Conservation (phyloP, 2,113 vertebrate species). For the Carassius gibelio region DNA sequence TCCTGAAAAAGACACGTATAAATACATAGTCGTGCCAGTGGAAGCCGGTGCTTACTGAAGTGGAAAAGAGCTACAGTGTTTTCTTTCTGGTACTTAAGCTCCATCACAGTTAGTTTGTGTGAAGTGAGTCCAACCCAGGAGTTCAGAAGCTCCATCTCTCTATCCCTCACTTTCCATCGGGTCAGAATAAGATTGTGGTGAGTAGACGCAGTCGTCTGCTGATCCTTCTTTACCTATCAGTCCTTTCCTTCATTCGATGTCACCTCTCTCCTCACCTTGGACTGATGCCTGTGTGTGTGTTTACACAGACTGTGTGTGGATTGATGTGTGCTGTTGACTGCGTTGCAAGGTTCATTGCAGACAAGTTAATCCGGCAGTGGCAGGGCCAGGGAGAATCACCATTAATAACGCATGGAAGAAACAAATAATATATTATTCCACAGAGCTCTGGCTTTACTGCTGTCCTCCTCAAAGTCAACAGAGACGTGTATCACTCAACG, state of each 20-base stretch:
- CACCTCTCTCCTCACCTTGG: constrained; percentile 61
- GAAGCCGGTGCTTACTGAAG: not conserved
- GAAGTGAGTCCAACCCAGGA: too few species aligned
- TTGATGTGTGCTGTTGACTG: constrained; percentile 66
- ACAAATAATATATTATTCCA: constrained; percentile 57
- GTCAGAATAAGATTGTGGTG: too few species aligned
- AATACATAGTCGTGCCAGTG: not conserved
- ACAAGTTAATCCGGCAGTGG: constrained; percentile 65
- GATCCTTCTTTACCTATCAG: constrained; percentile 43
- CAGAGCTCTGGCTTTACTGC: constrained; percentile 33
- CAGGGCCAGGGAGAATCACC: constrained; percentile 50
- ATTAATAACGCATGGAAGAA: constrained; percentile 65
- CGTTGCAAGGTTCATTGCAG: constrained; percentile 68
- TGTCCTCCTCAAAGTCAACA: constrained; percentile 48
- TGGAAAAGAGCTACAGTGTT: not conserved
- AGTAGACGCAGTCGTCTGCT: constrained; percentile 7
- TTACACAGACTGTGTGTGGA: constrained; percentile 51
- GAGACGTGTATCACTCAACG: not conserved
- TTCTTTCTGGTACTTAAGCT: constrained; percentile 3
- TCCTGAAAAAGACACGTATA: not conserved
- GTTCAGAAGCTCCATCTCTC: too few species aligned
- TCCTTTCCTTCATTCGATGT: constrained; percentile 50
- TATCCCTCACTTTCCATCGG: too few species aligned
- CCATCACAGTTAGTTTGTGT: not conserved
- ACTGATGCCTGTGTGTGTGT: constrained; percentile 59